A percentile compares a stretch with the other conserved stretches of the same genome.
Conservation (phyloP, 1,140 invertebrate genomes). For the Penaeus chinensis region DNA sequence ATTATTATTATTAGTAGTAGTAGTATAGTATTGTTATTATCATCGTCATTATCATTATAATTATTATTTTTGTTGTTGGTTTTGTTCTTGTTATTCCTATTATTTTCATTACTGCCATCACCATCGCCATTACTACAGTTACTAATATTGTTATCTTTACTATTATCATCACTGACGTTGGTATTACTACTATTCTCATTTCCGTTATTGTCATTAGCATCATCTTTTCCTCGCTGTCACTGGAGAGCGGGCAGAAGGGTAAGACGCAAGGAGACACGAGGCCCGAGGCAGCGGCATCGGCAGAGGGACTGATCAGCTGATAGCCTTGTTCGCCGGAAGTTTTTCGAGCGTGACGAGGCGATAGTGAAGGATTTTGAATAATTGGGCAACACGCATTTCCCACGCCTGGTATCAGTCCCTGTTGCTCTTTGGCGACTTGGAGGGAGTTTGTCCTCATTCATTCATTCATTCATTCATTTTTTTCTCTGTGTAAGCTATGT, state of each 20-base stretch:
- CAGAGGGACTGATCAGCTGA: background rate
- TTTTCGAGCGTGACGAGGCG: conserved; percentile 11
- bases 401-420: background rate
- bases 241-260: no score
- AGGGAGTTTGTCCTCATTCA: no score
- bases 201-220: no score
- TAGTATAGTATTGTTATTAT: background rate
- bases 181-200: no score
- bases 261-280: no score
- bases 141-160: no score
- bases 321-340: conserved; percentile 6
- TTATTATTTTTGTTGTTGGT: background rate
- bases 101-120: background rate
- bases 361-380: conserved; percentile 12
- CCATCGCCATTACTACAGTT: background rate
- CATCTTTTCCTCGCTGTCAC: no score
- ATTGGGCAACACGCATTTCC: background rate
- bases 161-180: background rate
- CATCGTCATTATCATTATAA: background rate
- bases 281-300: background rate
- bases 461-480: no score
- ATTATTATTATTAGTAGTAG: no score
- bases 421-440: no score
- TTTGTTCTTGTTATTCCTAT: background rate
- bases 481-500: no score